phyloP scores from a whole-genome alignment of 2,113 vertebrate species.

The Jacana jacana region DNA sequence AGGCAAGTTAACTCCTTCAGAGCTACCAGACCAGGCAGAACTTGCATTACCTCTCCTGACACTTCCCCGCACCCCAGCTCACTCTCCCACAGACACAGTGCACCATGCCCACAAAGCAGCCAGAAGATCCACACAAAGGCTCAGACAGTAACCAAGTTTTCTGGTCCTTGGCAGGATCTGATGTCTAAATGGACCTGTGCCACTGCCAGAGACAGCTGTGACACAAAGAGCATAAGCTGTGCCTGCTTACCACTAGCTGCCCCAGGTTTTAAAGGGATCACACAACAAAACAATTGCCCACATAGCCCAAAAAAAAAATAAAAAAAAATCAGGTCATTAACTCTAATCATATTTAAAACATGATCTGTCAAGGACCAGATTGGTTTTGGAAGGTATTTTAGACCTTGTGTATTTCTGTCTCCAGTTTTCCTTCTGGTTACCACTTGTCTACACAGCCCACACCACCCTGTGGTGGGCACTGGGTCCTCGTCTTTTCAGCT shows the following conservation, averaged over 20 bases:
- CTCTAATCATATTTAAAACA: not conserved
- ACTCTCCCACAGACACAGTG: not conserved
- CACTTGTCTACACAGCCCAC: not conserved
- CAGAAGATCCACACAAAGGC: not conserved
- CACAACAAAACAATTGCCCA: not conserved
- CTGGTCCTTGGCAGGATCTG: not conserved
- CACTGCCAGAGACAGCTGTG: not conserved
- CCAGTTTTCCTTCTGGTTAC: not conserved
- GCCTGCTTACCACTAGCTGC: not conserved
- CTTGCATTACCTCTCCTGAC: not conserved
- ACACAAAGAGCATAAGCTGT: not conserved
- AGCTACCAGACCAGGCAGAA: not conserved
- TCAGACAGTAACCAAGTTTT: not conserved
- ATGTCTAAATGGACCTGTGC: not conserved
- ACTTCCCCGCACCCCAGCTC: not conserved
- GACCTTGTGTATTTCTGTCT: not conserved
- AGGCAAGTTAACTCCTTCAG: not conserved
- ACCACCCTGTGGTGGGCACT: fast-evolving
- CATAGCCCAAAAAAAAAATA: not conserved
- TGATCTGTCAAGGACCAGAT: not conserved
- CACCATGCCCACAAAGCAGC: not conserved
- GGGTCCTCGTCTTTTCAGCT: not conserved
- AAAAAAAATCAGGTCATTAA: not conserved
- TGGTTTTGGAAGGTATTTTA: not conserved
- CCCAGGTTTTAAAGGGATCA: not conserved